Evolutionary conservation across 2,888 invertebrate genomes (phyloP).

Genomic region (Nomada fucata): DNA sequence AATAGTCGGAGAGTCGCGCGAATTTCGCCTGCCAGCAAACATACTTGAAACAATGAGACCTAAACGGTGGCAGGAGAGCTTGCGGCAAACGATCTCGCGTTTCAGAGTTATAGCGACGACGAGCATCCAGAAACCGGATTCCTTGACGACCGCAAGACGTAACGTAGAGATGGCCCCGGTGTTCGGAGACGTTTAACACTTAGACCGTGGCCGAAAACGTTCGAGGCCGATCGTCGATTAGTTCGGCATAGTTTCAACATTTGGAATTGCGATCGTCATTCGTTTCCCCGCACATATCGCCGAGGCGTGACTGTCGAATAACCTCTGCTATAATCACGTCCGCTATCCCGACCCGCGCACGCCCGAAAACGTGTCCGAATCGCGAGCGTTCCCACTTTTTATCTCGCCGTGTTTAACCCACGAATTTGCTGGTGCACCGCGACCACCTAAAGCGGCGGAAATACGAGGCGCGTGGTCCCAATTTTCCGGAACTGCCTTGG

Average conservation of each 20-base stretch:
- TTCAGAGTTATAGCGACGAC: constrained; percentile 1
- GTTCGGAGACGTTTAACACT: constrained; percentile 40
- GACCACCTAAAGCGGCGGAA: constrained; percentile 49
- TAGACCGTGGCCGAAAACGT: constrained; percentile 22
- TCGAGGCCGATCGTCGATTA: constrained; percentile 34
- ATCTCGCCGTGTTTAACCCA: constrained; percentile 4
- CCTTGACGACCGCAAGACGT: constrained; percentile 61
- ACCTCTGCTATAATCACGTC: background rate
- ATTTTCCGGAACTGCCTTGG: constrained; percentile 40
- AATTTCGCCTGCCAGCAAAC: background rate
- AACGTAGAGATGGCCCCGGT: constrained; percentile 5
- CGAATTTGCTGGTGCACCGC: constrained; percentile 41
- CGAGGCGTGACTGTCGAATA: background rate
- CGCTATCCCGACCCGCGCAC: no score
- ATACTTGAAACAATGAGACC: background rate
- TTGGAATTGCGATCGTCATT: constrained; percentile 44
- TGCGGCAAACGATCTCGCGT: background rate
- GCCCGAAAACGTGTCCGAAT: background rate
- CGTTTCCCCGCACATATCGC: constrained; percentile 6
- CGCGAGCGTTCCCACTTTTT: background rate
- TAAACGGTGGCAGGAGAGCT: background rate
- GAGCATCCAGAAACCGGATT: constrained; percentile 40
- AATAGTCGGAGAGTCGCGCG: background rate
- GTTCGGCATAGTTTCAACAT: constrained; percentile 33
- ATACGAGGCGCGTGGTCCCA: constrained; percentile 47